Evolutionary conservation across 2,113 vertebrate species (phyloP).

Genomic region (Peromyscus polionotus): DNA sequence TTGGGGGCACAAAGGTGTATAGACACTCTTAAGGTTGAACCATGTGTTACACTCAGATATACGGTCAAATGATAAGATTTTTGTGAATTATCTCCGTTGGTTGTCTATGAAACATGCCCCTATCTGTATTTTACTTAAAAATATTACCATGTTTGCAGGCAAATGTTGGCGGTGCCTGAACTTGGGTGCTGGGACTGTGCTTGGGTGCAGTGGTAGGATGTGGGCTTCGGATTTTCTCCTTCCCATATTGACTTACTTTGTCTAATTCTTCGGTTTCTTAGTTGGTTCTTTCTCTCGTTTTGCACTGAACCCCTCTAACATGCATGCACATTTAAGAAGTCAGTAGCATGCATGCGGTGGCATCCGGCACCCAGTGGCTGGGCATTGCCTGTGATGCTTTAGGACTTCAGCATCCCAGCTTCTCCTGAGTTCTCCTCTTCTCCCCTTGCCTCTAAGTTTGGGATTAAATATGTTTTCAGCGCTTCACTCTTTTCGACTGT

Average conservation of each 20-base stretch:
- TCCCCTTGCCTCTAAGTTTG: not conserved
- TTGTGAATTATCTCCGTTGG: not conserved
- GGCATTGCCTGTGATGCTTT: not conserved
- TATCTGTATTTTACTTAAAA: conserved; percentile 23
- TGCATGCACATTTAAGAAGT: not conserved
- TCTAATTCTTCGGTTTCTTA: not conserved
- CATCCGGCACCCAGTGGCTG: not conserved
- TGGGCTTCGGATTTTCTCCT: conserved; percentile 1
- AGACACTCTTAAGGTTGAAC: not conserved
- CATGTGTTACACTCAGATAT: not conserved
- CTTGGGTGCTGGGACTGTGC: not conserved
- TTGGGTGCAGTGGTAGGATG: not conserved
- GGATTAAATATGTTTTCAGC: not conserved
- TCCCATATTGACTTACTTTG: conserved; percentile 3
- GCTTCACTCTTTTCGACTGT: not conserved
- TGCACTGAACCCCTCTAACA: conserved; percentile 7
- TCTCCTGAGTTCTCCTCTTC: not conserved
- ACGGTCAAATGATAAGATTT: not conserved
- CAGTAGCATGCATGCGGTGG: not conserved
- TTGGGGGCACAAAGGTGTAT: not conserved
- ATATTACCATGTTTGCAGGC: not conserved
- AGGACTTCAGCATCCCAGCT: not conserved
- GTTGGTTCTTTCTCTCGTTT: not conserved
- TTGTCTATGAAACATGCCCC: not conserved
- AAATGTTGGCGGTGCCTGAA: not conserved